Percentiles rank a stretch among this genome's conserved stretches.
Evolutionary conservation across 1,140 invertebrate species (phyloP).

Genomic region (Tigriopus japonicus): DNA sequence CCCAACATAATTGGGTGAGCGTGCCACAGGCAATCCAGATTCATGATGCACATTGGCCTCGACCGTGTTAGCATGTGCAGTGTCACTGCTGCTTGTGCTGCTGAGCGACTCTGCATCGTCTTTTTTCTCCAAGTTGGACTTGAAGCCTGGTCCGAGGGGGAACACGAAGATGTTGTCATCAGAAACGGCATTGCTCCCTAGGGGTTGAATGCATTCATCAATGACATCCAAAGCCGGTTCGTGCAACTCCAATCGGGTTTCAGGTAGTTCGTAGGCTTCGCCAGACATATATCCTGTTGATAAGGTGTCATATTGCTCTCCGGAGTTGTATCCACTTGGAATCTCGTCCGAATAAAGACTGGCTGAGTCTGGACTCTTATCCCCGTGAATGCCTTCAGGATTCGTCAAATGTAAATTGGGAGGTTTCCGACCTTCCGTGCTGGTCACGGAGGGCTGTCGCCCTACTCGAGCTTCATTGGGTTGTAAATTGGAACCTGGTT

Average conservation of each 20-base stretch:
- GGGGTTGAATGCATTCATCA: background rate
- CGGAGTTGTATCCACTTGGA: constrained; percentile 13
- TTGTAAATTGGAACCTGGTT: no score
- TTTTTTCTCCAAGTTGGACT: background rate
- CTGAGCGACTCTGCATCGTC: background rate
- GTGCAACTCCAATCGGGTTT: constrained; percentile 7
- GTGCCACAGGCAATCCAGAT: no score
- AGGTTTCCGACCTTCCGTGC: no score
- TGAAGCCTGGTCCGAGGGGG: background rate
- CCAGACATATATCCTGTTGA: constrained; percentile 15
- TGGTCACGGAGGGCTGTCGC: no score
- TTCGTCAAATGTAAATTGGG: no score
- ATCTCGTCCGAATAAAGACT: constrained; percentile 13
- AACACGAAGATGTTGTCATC: background rate
- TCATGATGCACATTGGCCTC: background rate
- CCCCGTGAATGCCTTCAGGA: background rate
- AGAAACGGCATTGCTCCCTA: background rate
- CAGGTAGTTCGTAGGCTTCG: constrained; percentile 14
- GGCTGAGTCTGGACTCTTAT: constrained; percentile 10
- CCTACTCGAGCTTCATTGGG: no score
- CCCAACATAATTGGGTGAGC: background rate
- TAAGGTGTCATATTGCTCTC: constrained; percentile 14
- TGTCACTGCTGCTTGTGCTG: background rate
- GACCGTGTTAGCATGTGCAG: background rate
- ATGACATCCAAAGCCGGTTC: constrained; percentile 8